A percentile compares a stretch with the other conserved stretches of the same genome.
These are phyloP conservation scores for Mustela erminea DNA, from an alignment of 2,797 vertebrate genomes.

Conservation along the genomic window DNA sequence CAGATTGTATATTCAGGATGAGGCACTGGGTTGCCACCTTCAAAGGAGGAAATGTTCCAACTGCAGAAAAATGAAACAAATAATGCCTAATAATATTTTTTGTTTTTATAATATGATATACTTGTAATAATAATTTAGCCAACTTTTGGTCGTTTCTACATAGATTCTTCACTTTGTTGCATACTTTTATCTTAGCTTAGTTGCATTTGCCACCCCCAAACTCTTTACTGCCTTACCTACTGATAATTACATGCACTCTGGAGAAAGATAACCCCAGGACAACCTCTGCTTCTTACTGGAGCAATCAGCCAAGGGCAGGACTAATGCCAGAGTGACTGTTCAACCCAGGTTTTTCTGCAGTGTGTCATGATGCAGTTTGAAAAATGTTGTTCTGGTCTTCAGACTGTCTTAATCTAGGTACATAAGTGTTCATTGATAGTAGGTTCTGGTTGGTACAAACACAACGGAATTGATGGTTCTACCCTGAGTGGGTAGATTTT, in stretches of 20 bases:
- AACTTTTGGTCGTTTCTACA: neutral
- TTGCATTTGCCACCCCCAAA: neutral
- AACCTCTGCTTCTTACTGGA: neutral
- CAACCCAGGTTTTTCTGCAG: neutral
- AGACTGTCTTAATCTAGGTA: neutral
- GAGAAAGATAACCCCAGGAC: neutral
- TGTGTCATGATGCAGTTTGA: neutral
- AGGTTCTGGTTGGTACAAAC: neutral
- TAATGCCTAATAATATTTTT: neutral
- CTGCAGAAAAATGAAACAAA: constrained; percentile 41
- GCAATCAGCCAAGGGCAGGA: neutral
- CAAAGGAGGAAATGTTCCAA: constrained; percentile 1
- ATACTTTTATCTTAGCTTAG: constrained; percentile 3
- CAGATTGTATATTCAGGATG: neutral
- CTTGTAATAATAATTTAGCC: neutral
- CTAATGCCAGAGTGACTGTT: neutral
- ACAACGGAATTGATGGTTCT: neutral
- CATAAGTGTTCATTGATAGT: neutral
- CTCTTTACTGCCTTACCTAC: neutral
- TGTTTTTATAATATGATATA: neutral
- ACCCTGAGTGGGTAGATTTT: neutral
- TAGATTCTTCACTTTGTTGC: neutral
- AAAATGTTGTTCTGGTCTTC: neutral
- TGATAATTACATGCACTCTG: neutral
- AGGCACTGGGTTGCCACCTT: neutral